Base-by-base conservation (phyloP, 2,888 invertebrate species). In the Dyspetes luteomarginatus region DNA sequence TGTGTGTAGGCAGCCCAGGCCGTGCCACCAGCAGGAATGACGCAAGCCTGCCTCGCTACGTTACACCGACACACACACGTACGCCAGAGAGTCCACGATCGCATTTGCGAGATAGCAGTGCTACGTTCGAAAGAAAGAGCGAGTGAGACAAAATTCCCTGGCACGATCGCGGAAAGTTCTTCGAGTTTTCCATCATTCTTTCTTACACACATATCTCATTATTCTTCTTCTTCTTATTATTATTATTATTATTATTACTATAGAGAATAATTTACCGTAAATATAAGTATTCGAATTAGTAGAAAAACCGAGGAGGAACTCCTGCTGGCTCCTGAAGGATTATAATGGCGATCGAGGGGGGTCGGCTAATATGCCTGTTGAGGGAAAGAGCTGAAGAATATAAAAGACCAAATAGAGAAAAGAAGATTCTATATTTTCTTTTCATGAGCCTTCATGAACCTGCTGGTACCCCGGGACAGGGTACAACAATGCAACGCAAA, bases 21-120 rank as follows among this genome's bases (percentile, higher is more conserved):
- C 74, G 81, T 58, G 69, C 81, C 69, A 78, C 78, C 81, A 74
- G 81, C 52, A 65, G 65, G 78, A 65, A 81, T 81, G 81, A 81
- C 81, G 81, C 81, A 81, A 81, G 81, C 69, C 24, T 52, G 60
- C 73, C 55, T 50, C 58, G 71, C 71, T 67, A 72, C 65, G 62
- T 26, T 58, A 43, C 65, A 64, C 26, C 28, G 28, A 26, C 26
- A 17, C 26, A 28, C 48, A 36, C 12, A 15, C 12, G 15, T 24
- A 52, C 24, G 19, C 68, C 19, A 22, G 17, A 65, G 48, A 67
- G 62, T 36, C 43, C 50, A 22, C 48, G 24, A 52, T 19, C 48
- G 43, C 71, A 76, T 50, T 77, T 45, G 72, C 50, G 36, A 76
- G 48, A 75, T 45, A 26, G 52, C 26, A 22, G 48, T 43, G 17